Percentiles rank a stretch among this genome's conserved stretches.
phyloP scores from a whole-genome alignment of 2,113 vertebrate species.

The Notarius quadriscutis region DNA sequence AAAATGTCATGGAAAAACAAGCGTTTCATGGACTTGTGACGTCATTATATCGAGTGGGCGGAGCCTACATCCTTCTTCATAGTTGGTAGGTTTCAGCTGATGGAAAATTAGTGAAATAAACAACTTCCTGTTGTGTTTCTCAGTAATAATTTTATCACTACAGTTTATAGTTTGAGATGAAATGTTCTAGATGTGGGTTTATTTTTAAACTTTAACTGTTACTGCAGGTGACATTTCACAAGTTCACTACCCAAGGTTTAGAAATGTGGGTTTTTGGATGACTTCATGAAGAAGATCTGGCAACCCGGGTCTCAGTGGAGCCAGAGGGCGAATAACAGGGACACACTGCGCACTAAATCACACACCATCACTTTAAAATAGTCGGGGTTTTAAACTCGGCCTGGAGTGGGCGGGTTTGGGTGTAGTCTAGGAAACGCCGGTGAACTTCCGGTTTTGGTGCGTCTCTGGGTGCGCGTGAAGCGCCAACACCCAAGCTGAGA shows the following conservation, averaged over 20 bases:
- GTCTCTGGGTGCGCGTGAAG: not conserved
- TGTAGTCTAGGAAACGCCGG: not conserved
- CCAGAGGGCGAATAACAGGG: not conserved
- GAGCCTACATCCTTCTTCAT: not conserved
- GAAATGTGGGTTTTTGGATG: not conserved
- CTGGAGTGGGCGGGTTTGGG: not conserved
- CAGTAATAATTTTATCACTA: not conserved
- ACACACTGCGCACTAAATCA: not conserved
- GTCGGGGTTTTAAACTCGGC: not conserved
- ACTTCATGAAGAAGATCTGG: not conserved
- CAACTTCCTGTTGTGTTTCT: not conserved
- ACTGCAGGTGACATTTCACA: not conserved
- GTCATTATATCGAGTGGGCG: not conserved
- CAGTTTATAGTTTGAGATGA: not conserved
- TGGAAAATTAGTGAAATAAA: not conserved
- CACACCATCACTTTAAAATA: not conserved
- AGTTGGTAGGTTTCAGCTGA: not conserved
- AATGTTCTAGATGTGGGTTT: not conserved
- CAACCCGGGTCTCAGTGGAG: not conserved
- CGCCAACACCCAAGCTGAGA: not conserved
- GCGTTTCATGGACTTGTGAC: not conserved
- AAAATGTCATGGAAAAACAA: no score
- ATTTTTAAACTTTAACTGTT: not conserved
- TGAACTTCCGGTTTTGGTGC: slow-evolving; percentile 6
- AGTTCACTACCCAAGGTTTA: not conserved